A percentile compares a stretch with the other conserved stretches of the same genome.
Conservation (phyloP, 2,888 invertebrate species). For the Lithophane semibrunnea region DNA sequence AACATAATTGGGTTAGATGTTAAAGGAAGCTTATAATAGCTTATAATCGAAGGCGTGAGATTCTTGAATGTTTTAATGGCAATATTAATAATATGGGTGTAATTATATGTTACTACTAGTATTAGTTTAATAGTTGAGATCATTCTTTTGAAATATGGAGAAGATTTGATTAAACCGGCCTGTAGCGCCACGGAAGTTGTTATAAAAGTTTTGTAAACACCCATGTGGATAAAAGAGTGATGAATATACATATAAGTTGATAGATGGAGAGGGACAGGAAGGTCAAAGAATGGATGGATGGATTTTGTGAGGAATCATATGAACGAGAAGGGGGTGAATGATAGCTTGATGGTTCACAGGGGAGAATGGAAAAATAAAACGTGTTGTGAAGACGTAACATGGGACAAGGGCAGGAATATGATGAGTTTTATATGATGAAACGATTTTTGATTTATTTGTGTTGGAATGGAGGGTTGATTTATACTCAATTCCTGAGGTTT, state of each 20-base stretch:
- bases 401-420: no score
- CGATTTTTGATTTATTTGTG: neutral
- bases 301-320: neutral
- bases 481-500: neutral
- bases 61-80: constrained; percentile 23
- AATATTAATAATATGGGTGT: constrained; percentile 18
- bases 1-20: constrained; percentile 30
- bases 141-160: neutral
- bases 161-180: neutral
- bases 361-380: neutral
- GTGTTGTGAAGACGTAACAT: no score
- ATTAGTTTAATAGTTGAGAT: constrained; percentile 13
- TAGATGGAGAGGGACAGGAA: neutral
- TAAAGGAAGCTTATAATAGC: constrained; percentile 7
- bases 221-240: neutral
- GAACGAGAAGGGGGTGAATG: neutral
- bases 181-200: neutral
- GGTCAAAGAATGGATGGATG: neutral
- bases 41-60: constrained; percentile 29
- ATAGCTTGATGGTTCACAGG: neutral
- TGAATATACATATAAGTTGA: neutral
- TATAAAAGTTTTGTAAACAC: neutral
- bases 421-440: neutral
- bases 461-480: neutral
- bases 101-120: constrained; percentile 23